These are phyloP conservation scores for Omphaloscelis lunosa DNA, from an alignment of 2,888 invertebrate genomes.

Conservation along the genomic window DNA sequence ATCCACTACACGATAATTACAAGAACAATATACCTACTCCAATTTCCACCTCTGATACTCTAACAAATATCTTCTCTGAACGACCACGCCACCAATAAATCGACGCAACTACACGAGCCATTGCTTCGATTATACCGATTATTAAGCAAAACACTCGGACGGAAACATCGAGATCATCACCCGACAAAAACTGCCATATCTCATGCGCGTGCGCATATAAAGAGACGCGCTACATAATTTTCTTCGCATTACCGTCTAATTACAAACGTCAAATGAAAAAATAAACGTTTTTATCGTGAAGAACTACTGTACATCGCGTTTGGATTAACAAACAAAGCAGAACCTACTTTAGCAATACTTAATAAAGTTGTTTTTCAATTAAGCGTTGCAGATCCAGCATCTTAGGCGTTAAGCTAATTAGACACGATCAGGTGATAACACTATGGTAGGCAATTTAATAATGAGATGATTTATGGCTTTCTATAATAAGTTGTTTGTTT, in stretches of 20 bases:
- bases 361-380: conserved; percentile 30
- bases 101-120: conserved; percentile 74
- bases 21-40: conserved; percentile 12
- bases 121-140: conserved; percentile 82
- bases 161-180: conserved; percentile 82
- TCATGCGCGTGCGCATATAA: conserved; percentile 75
- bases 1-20: conserved; percentile 12
- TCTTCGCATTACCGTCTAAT: conserved; percentile 82
- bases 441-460: conserved; percentile 51
- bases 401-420: conserved; percentile 59
- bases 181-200: conserved; percentile 75
- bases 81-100: conserved; percentile 72
- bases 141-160: conserved; percentile 81
- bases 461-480: conserved; percentile 54
- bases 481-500: conserved; percentile 47
- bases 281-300: conserved; percentile 56
- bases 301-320: conserved; percentile 56
- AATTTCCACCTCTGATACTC: conserved; percentile 28
- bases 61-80: conserved; percentile 39
- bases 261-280: conserved; percentile 73
- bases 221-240: conserved; percentile 76
- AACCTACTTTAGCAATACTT: not conserved
- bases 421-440: conserved; percentile 59
- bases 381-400: conserved; percentile 11
- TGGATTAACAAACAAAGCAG: not conserved